Evolutionary conservation across 2,113 vertebrate genomes (phyloP), one percentile per base, ranked within the genome.

Genomic region (Procapra przewalskii): DNA sequence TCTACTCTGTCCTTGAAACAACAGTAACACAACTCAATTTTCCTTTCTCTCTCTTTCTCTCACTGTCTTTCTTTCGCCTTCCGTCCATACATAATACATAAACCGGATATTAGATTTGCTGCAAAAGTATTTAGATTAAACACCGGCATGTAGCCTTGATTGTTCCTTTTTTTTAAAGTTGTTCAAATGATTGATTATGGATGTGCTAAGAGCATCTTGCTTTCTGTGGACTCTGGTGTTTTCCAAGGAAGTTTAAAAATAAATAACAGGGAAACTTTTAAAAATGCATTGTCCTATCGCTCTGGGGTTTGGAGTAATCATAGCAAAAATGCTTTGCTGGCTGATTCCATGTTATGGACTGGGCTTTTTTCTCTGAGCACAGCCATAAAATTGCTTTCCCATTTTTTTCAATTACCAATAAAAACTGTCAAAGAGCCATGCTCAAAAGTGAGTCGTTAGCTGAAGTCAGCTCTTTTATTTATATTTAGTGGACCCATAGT

Each of bases 381-480:
- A 84, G 64, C 52, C 92, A 91, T 92, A 87, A 97, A 98, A 98
- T 98, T 91, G 40, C 75, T 96, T 97, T 97, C 54, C 60, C 96
- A 93, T 85, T 80, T 95, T 96, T 55, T 86, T 97, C 95, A 96
- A 94, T 80, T 96, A 91, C 89, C 79, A 96, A 93, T 97, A 97
- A 97, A 98, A 96, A 31, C 94, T 97, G 97, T 96, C 59, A 98
- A 96, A 90, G 54, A 62, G 43, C 88, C 62, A 80, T 62, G 75
- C 96, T 96, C 88, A 97, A 81, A 98, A 97, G 33, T 60, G 95
- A 97, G 95, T 96, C 77, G 7, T 97, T 93, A 96, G 54, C 97
- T 98, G 94, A 98, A 98, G 96, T 98, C 98, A 98, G 98, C 98
- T 97, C 55, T 98, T 98, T 98, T 97, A 97, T 97, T 97, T 97